These are phyloP conservation scores for Tetramorium alpestre DNA, from an alignment of 1,140 invertebrate species.

Conservation along the genomic window DNA sequence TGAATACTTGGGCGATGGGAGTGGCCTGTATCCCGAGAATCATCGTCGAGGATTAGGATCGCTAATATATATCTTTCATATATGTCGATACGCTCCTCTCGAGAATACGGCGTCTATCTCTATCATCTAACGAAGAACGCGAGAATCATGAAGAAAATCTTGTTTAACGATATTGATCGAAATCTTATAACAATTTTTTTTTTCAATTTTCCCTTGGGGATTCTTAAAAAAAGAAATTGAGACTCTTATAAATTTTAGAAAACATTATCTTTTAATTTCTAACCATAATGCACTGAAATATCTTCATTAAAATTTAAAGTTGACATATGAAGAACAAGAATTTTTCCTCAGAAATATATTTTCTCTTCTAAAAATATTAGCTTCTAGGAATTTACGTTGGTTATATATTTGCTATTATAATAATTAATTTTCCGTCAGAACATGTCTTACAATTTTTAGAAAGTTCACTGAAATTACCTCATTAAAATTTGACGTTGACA, in stretches of 20 bases:
- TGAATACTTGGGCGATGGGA: constrained; percentile 2
- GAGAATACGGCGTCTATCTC: not conserved
- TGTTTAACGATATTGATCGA: not conserved
- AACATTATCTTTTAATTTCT: not conserved
- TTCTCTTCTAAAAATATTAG: not conserved
- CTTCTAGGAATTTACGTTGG: no score
- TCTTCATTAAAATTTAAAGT: not conserved
- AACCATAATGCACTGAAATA: not conserved
- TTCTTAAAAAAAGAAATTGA: not conserved
- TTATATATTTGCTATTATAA: no score
- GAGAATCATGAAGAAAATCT: not conserved
- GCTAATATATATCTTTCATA: constrained; percentile 3
- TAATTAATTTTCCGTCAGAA: no score
- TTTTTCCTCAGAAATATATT: not conserved
- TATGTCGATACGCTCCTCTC: not conserved
- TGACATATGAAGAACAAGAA: not conserved
- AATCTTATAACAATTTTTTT: not conserved
- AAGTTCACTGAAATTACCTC: no score
- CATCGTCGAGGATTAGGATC: constrained; percentile 16
- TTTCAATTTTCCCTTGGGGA: not conserved
- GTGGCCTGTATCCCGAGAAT: not conserved
- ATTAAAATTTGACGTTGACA: no score
- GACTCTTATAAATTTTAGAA: not conserved
- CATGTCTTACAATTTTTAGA: no score
- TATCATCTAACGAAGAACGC: not conserved